Base-by-base conservation (phyloP, 2,113 vertebrate genomes). In the Hydrochoerus hydrochaeris region DNA sequence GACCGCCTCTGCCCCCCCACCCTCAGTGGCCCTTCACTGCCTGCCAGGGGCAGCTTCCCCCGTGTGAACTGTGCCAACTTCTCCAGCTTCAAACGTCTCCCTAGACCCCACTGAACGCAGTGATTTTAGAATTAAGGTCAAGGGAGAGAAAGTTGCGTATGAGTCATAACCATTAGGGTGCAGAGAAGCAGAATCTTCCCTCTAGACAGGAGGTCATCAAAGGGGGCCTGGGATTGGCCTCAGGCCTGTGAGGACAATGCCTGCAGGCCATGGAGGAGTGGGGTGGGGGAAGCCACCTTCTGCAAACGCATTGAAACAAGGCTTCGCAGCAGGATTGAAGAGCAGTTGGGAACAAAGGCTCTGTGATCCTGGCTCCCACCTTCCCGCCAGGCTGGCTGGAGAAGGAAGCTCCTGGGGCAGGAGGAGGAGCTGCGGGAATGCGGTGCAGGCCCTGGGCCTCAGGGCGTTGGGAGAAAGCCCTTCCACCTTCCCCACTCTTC, bases 311-410 rank as follows among this genome's bases (percentile, higher is more conserved):
- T 60, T 95, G 87, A 94, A 94, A 96, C 69, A 16, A 90, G 77
- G 88, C 75, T 81, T 52, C 2, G 75, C 63, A 86, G 86, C 52
- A 91, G 77, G 22, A 95, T 89, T 96, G 96, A 91, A 88, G 91
- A 98, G 87, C 83, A 82, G 60, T 87, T 73, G 92, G 97, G 90
- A 97, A 97, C 89, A 77, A 91, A 96, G 92, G 4, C 11, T 30
- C 71, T 69, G 95, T 91, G 90, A 88, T 97, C 26, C 80, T 32
- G 0, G 20, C 87, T 85, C 63, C 65, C 54, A 69, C 32, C 80
- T 94, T 94, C 63, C 88, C 13, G 17, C 41, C 58, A 85, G 81
- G 84, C 90, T 80, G 83, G 88, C 92, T 94, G 13, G 38, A 95
- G 32, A 24, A 92, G 62, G 52, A 14, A 46, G 63, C 57, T 88